Evolutionary conservation across 2,888 invertebrate species (phyloP), one percentile per base, ranked within the genome.

Genomic region (Craniophora ligustri): DNA sequence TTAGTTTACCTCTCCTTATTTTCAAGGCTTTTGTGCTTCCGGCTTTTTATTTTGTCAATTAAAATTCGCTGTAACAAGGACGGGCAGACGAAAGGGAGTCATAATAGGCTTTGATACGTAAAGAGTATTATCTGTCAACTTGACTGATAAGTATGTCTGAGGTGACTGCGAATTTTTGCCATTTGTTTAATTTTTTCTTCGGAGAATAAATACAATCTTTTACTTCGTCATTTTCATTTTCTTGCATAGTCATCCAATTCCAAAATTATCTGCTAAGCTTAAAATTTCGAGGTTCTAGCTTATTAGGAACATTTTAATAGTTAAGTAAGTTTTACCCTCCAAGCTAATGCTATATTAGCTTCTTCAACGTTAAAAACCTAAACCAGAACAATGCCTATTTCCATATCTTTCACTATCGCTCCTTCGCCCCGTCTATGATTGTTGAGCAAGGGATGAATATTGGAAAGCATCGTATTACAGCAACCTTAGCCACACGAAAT

Each of bases 401-500:
- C 70, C 62, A 60, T 64, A 75, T 69, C 69, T 69, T 62, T 50
- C 21, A 46, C 67, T 68, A 70, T 59, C 49, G 23, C 44, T 10
- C 8, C 39, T 64, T 48, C 36, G n/a, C n/a, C n/a, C n/a, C n/a
- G n/a, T n/a, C n/a, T n/a, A n/a, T 78, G 76, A 81, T 78, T 74
- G 69, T 61, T 57, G 64, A 72, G 62, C 62, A 63, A 56, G 53
- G 57, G 72, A 70, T 78, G 79, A 81, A 82, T 81, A 78, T 71
- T 67, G 79, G 83, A 65, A 75, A 76, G 64, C 40, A 48, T 35
- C 3, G 6, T 2, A 23, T 14, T 4, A n/a, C 13, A 8, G 5
- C 15, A 47, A 40, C 62, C 44, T 23, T 69, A 58, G 5, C 1
- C 1, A 7, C 0, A 26, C 0, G n/a, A 0, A 0, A 0, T 10